phyloP scores from a whole-genome alignment of 1,140 invertebrate genomes.

The Drosophila littoralis region DNA sequence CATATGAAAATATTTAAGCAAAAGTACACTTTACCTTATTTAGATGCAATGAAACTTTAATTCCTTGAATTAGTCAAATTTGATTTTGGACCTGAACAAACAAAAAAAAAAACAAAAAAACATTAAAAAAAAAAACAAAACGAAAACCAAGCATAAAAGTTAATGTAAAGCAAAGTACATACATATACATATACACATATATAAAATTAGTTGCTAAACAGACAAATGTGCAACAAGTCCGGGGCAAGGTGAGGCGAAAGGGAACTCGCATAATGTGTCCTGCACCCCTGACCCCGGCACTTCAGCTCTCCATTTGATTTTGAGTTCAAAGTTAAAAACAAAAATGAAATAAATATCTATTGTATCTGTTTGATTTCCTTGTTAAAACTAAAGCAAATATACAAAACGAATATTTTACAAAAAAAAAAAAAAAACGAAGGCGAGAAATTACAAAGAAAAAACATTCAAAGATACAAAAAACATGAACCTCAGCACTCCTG shows the following conservation, averaged over 20 bases:
- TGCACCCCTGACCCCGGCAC: neutral
- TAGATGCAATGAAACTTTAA: conserved; percentile 83
- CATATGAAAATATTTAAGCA: conserved; percentile 72
- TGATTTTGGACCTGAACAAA: conserved; percentile 81
- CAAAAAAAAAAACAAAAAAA: conserved; percentile 46
- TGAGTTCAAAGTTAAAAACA: conserved; percentile 45
- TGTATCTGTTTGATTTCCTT: conserved; percentile 77
- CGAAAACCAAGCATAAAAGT: conserved; percentile 29
- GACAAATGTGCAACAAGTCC: conserved; percentile 60
- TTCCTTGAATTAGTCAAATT: conserved; percentile 84
- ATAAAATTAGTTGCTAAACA: conserved; percentile 67
- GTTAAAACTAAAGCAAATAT: conserved; percentile 81
- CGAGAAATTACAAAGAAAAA: conserved; percentile 79
- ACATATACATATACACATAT: conserved; percentile 45
- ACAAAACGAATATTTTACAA: conserved; percentile 63
- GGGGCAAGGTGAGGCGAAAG: conserved; percentile 15
- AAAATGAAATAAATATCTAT: conserved; percentile 61
- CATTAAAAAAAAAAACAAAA: conserved; percentile 43
- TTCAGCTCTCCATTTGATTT: conserved; percentile 65
- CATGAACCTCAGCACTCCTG: conserved; percentile 84
- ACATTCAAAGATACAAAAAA: conserved; percentile 84
- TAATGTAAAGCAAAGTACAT: conserved; percentile 41
- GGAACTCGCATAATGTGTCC: neutral
- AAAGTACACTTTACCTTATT: conserved; percentile 80
- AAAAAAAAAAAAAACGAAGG: conserved; percentile 42